phyloP scores from a whole-genome alignment of 2,888 invertebrate genomes.

The Brachyopa scutellaris region DNA sequence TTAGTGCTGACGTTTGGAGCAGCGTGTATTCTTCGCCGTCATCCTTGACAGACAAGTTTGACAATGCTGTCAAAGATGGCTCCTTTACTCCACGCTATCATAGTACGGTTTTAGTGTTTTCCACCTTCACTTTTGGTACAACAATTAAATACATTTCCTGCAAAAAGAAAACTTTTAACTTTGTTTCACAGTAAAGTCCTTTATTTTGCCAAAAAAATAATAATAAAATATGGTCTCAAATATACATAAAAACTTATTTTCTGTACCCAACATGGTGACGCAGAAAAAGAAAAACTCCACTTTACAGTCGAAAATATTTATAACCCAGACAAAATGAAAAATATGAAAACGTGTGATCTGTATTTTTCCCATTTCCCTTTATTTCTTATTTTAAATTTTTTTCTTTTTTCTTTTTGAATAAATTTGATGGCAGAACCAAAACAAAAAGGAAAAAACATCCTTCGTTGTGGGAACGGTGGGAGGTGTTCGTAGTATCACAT shows the following conservation, averaged over 20 bases:
- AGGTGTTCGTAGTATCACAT: slow-evolving; percentile 8
- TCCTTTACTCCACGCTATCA: too few species aligned
- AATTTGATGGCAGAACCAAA: slow-evolving; percentile 20
- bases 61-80: too few species aligned
- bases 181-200: neutral
- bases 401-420: slow-evolving; percentile 13
- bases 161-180: neutral
- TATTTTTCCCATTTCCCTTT: neutral
- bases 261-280: neutral
- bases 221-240: slow-evolving; percentile 3
- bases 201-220: neutral
- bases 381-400: neutral
- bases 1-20: too few species aligned
- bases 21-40: too few species aligned
- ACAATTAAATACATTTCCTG: too few species aligned
- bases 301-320: slow-evolving; percentile 36
- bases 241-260: neutral
- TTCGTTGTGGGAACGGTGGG: too few species aligned
- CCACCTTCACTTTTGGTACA: too few species aligned
- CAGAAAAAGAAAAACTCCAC: slow-evolving; percentile 5
- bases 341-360: slow-evolving; percentile 5
- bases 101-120: too few species aligned
- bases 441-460: neutral
- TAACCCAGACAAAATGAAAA: slow-evolving; percentile 27
- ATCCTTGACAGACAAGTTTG: too few species aligned